These are phyloP conservation scores for Acrobasis repandana DNA, from an alignment of 2,888 invertebrate genomes.

Conservation along the genomic window DNA sequence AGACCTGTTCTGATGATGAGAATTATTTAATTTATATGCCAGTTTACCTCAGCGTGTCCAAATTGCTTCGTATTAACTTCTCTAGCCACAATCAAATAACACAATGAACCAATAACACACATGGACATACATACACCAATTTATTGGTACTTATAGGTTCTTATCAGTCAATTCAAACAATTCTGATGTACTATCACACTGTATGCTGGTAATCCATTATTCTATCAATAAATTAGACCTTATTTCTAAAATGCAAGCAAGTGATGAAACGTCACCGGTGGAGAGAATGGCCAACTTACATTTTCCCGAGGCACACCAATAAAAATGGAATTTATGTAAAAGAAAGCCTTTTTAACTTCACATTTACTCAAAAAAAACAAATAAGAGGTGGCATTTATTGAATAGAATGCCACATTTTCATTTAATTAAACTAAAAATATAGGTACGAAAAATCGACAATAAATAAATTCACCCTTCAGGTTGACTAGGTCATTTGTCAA, in stretches of 20 bases:
- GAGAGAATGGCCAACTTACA: conserved; percentile 45
- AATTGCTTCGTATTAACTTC: not conserved
- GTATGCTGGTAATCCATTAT: conserved; percentile 2
- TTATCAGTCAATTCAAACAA: not conserved
- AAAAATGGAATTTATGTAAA: not conserved
- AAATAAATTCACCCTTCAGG: not conserved
- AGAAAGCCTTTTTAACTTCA: conserved; percentile 3
- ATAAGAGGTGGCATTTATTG: not conserved
- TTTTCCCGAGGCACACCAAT: conserved; percentile 27
- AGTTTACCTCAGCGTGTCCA: not conserved
- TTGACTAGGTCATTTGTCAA: conserved; percentile 3
- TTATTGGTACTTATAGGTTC: not conserved
- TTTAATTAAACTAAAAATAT: too few species aligned
- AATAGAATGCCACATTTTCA: conserved; percentile 5
- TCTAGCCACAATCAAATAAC: not conserved
- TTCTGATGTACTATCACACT: not conserved
- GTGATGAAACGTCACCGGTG: conserved; percentile 54
- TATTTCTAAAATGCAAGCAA: conserved; percentile 37
- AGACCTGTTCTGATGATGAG: too few species aligned
- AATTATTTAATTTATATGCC: not conserved
- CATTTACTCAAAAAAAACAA: conserved; percentile 4
- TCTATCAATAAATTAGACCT: not conserved
- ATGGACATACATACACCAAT: not conserved
- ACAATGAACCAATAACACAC: not conserved
- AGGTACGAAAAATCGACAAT: conserved; percentile 8